Conservation (phyloP, 1,140 invertebrate species). For the Mizuhopecten yessoensis region DNA sequence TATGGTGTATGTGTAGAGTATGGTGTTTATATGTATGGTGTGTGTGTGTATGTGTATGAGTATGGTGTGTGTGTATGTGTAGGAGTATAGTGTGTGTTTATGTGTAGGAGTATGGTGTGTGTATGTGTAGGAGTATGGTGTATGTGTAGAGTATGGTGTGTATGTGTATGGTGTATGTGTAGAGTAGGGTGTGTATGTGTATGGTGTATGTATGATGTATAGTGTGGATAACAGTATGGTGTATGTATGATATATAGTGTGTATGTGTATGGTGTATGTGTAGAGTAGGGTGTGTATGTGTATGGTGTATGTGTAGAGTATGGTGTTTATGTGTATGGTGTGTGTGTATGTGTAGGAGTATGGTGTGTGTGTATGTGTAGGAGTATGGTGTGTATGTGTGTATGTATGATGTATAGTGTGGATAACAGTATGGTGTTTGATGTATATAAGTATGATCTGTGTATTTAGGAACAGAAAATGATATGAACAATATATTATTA, state of each 20-base stretch:
- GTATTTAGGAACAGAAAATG: too few relatives aligned
- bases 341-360: too few relatives aligned
- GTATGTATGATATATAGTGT: neutral
- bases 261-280: neutral
- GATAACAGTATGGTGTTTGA: too few relatives aligned
- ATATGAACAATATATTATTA: too few relatives aligned
- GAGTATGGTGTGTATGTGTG: too few relatives aligned
- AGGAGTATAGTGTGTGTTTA: neutral
- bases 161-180: neutral
- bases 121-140: neutral
- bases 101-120: neutral
- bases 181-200: neutral
- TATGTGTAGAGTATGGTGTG: neutral
- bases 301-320: neutral
- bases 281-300: neutral
- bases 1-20: neutral
- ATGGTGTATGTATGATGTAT: neutral
- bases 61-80: neutral
- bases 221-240: neutral
- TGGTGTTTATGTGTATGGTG: neutral
- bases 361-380: too few relatives aligned
- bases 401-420: too few relatives aligned
- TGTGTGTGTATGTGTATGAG: neutral
- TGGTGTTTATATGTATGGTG: neutral
- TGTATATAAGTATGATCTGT: too few relatives aligned